phyloP scores from a whole-genome alignment of 2,888 invertebrate species.

The Troides aeacus region DNA sequence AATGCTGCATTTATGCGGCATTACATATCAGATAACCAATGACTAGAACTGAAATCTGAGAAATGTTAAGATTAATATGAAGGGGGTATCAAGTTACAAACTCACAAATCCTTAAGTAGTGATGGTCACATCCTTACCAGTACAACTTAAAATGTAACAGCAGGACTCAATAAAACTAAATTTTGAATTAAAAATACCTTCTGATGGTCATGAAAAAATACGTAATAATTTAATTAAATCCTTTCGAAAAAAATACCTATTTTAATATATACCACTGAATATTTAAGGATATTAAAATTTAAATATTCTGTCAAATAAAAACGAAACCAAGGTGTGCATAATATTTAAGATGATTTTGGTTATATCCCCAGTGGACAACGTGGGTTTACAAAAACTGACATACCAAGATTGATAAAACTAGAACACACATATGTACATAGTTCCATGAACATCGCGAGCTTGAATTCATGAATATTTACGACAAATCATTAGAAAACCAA shows the following conservation, averaged over 20 bases:
- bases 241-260: background rate
- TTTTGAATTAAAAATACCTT: background rate
- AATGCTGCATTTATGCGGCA: slow-evolving; percentile 32
- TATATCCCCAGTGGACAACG: slow-evolving; percentile 6
- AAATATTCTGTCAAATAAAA: no score
- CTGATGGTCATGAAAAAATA: background rate
- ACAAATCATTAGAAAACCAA: slow-evolving; percentile 6
- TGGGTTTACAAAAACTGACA: slow-evolving; percentile 24
- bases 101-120: background rate
- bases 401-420: slow-evolving; percentile 26
- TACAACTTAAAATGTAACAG: background rate
- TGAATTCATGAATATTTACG: slow-evolving; percentile 19
- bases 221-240: background rate
- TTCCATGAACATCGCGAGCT: slow-evolving; percentile 24
- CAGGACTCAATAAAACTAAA: background rate
- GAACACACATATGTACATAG: slow-evolving; percentile 13
- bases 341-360: slow-evolving; percentile 2
- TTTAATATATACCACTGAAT: background rate
- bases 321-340: background rate
- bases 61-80: slow-evolving; percentile 2
- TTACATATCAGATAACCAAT: slow-evolving; percentile 19
- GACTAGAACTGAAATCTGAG: slow-evolving; percentile 1
- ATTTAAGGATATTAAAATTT: background rate
- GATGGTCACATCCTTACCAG: no score
- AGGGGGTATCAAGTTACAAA: slow-evolving; percentile 21